These are phyloP conservation scores for Ormyrus rosae DNA, from an alignment of 2,888 invertebrate species.

Conservation along the genomic window DNA sequence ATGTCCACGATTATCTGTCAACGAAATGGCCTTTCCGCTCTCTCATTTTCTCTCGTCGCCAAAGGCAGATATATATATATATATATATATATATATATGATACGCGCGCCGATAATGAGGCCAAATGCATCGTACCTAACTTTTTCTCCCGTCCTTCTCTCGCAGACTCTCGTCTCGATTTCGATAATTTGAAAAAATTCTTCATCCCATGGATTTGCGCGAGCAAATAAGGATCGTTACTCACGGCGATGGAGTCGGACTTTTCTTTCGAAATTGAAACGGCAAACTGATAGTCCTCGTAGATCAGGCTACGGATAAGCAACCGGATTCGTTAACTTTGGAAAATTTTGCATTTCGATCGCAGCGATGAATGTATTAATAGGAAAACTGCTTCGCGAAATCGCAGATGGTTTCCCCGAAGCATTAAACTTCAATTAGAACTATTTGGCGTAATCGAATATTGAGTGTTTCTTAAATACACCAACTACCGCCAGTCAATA, in stretches of 20 bases:
- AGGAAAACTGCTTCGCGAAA: no score
- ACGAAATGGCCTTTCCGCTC: slow-evolving; percentile 48
- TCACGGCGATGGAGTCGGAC: slow-evolving; percentile 26
- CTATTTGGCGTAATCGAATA: no score
- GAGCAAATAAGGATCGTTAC: slow-evolving; percentile 48
- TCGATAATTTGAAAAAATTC: slow-evolving; percentile 53
- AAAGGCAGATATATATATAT: background rate
- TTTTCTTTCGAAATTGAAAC: slow-evolving; percentile 42
- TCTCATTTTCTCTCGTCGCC: background rate
- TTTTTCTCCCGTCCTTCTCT: background rate
- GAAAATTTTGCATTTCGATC: no score
- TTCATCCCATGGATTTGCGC: slow-evolving; percentile 8
- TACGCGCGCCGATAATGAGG: slow-evolving; percentile 40
- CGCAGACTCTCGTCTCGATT: slow-evolving; percentile 15
- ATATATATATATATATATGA: background rate
- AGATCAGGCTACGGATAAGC: background rate
- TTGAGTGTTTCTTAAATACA: no score
- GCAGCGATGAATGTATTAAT: no score
- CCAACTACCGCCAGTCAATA: no score
- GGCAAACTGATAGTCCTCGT: slow-evolving; percentile 33
- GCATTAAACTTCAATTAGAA: no score
- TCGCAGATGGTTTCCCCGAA: no score
- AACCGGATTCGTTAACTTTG: no score
- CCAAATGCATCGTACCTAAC: slow-evolving; percentile 29
- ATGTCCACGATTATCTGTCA: slow-evolving; percentile 60